Conservation (phyloP, 1,140 invertebrate species). For the Elysia chlorotica region DNA sequence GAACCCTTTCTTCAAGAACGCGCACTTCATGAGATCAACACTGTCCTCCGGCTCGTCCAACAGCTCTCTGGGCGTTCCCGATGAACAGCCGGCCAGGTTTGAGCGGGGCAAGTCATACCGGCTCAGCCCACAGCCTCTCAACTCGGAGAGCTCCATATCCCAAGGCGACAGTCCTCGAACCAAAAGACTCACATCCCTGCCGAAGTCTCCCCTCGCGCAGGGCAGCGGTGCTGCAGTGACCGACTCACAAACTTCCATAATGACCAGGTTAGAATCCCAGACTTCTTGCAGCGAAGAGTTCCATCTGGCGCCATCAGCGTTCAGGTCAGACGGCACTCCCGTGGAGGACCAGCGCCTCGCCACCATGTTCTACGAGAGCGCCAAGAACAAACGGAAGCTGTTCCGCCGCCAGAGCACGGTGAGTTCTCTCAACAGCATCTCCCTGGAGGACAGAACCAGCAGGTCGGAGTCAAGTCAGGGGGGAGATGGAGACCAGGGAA, state of each 20-base stretch:
- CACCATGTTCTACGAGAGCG: slow-evolving; percentile 25
- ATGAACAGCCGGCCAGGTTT: neutral
- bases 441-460: slow-evolving; percentile 5
- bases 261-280: neutral
- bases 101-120: neutral
- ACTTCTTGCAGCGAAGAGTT: slow-evolving; percentile 6
- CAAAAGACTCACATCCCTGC: neutral
- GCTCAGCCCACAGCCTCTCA: neutral
- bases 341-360: slow-evolving; percentile 14
- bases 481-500: too few species aligned
- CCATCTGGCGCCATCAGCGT: slow-evolving; percentile 23
- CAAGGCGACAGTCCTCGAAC: neutral
- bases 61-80: neutral
- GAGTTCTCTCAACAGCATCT: slow-evolving; percentile 20
- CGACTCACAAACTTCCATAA: neutral
- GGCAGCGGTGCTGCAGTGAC: neutral
- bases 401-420: slow-evolving; percentile 26
- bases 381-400: slow-evolving; percentile 15
- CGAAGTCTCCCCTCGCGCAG: neutral
- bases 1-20: slow-evolving; percentile 13
- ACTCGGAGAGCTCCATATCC: neutral
- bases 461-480: too few species aligned
- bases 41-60: neutral
- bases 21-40: neutral
- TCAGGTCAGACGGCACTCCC: slow-evolving; percentile 17